Conservation (phyloP, 2,888 invertebrate genomes). For the Callimorpha dominula region DNA sequence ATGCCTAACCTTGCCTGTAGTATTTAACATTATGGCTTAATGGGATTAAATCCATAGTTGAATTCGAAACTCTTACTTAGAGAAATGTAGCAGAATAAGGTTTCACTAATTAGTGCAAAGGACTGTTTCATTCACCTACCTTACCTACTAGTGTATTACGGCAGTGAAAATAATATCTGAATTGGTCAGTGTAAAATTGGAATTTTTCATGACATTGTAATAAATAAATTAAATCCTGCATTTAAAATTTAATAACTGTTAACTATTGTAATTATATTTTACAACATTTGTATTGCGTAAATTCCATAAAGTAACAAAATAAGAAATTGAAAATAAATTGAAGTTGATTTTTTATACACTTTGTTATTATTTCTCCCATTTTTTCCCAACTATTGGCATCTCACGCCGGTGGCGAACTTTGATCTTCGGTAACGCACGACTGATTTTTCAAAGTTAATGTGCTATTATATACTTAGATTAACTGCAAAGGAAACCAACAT, state of each 20-base stretch:
- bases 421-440: not conserved
- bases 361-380: constrained; percentile 50
- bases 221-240: constrained; percentile 73
- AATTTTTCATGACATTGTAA: constrained; percentile 83
- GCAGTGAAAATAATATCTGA: constrained; percentile 54
- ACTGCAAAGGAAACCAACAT: too few species aligned
- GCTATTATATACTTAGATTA: too few species aligned
- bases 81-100: constrained; percentile 67
- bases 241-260: constrained; percentile 84
- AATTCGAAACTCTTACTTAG: constrained; percentile 66
- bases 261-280: constrained; percentile 84
- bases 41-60: constrained; percentile 74
- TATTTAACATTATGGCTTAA: constrained; percentile 68
- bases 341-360: constrained; percentile 80
- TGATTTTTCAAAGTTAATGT: not conserved
- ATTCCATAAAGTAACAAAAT: constrained; percentile 81
- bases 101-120: constrained; percentile 59
- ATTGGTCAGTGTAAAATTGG: constrained; percentile 63
- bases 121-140: constrained; percentile 54
- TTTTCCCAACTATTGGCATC: not conserved
- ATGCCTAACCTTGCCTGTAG: constrained; percentile 83
- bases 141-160: constrained; percentile 50
- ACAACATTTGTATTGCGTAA: constrained; percentile 84
- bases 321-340: constrained; percentile 83
- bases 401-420: not conserved